Percentiles rank a stretch among this genome's conserved stretches.
These are phyloP conservation scores for Schizopygopsis pylzovi DNA, from an alignment of 2,797 vertebrate species.

Conservation along the genomic window DNA sequence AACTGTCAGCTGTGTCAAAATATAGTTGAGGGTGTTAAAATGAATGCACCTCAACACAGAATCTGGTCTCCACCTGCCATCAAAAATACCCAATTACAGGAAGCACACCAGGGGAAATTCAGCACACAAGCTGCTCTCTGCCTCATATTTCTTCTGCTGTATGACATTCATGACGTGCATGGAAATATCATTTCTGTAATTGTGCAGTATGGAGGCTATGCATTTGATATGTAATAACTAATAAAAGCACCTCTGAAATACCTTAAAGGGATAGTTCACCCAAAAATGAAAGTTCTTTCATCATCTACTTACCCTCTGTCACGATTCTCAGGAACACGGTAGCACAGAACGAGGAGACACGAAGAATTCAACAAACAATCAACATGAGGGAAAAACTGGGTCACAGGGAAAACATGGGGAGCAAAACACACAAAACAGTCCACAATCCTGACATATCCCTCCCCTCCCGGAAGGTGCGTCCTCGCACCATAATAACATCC, in stretches of 20 bases:
- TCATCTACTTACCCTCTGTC: neutral
- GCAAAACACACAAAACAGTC: too few species aligned
- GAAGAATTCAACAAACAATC: too few species aligned
- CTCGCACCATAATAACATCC: too few species aligned
- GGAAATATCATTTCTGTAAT: conserved; percentile 62
- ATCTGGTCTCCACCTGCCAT: neutral
- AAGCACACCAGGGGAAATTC: conserved; percentile 11
- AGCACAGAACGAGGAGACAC: too few species aligned
- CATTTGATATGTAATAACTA: neutral
- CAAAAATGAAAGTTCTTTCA: neutral
- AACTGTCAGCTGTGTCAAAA: neutral
- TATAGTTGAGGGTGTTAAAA: conserved; percentile 1
- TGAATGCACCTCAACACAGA: neutral
- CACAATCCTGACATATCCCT: too few species aligned
- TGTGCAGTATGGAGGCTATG: conserved; percentile 46
- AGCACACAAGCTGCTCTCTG: conserved; percentile 22
- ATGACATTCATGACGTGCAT: conserved; percentile 47
- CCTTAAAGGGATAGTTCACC: neutral
- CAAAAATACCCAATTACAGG: conserved; percentile 11
- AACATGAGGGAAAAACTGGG: too few species aligned
- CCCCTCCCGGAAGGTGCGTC: too few species aligned
- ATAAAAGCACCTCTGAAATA: neutral
- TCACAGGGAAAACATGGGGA: too few species aligned
- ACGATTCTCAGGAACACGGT: too few species aligned
- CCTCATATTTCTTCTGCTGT: conserved; percentile 3